Percentiles rank a stretch among this genome's conserved stretches.
These are phyloP conservation scores for Tethea ocularis DNA, from an alignment of 2,888 invertebrate genomes.

Conservation along the genomic window DNA sequence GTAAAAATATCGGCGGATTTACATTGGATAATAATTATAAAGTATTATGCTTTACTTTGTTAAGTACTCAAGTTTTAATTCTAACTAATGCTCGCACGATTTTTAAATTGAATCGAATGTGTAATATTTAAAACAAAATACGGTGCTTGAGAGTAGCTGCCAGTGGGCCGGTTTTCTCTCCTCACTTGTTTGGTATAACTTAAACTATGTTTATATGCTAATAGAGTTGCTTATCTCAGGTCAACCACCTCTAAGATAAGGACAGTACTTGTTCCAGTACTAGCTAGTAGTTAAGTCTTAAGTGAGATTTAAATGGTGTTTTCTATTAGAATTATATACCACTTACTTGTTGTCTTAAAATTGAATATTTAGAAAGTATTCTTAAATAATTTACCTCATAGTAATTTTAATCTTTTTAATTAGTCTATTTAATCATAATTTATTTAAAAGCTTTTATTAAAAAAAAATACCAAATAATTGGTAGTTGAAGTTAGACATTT, in stretches of 20 bases:
- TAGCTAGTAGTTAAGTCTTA: background rate
- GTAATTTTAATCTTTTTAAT: too few relatives aligned
- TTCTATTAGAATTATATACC: background rate
- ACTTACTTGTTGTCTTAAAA: background rate
- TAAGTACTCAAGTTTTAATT: too few relatives aligned
- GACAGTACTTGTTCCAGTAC: background rate
- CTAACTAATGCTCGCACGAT: background rate
- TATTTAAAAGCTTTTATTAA: too few relatives aligned
- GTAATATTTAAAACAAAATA: too few relatives aligned
- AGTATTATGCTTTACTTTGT: too few relatives aligned
- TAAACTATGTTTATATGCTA: conserved; percentile 28
- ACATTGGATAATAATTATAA: too few relatives aligned
- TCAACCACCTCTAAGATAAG: conserved; percentile 33
- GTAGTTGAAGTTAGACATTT: too few relatives aligned
- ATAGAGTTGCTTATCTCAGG: conserved; percentile 33
- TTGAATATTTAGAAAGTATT: background rate
- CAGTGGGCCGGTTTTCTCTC: conserved; percentile 5
- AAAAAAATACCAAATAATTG: too few relatives aligned
- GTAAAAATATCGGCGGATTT: background rate
- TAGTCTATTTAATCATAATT: too few relatives aligned
- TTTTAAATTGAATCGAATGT: background rate
- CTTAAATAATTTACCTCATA: too few relatives aligned
- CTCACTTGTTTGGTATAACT: conserved; percentile 1
- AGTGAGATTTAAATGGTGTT: conserved; percentile 1
- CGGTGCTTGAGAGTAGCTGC: too few relatives aligned